Conservation (phyloP, 1,140 invertebrate genomes). For the Cydia pomonella region DNA sequence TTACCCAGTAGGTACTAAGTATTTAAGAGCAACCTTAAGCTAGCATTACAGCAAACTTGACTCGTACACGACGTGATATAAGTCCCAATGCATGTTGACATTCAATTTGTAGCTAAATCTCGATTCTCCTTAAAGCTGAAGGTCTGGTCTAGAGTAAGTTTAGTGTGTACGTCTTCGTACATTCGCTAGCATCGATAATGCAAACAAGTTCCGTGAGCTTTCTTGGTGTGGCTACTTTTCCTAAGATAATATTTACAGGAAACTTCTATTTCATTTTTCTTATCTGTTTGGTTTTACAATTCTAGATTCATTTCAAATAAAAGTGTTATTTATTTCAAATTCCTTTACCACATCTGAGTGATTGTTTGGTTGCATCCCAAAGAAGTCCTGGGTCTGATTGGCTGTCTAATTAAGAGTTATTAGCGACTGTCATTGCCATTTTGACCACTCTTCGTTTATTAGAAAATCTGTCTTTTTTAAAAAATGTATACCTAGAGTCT, state of each 20-base stretch:
- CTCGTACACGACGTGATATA: constrained; percentile 1
- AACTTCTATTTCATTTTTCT: background rate
- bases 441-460: no score
- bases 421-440: no score
- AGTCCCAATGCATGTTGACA: constrained; percentile 17
- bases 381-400: no score
- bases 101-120: constrained; percentile 8
- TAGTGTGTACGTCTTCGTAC: background rate
- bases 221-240: background rate
- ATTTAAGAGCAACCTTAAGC: background rate
- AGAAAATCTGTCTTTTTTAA: no score
- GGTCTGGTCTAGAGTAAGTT: background rate
- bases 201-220: background rate
- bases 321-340: background rate
- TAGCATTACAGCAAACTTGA: background rate
- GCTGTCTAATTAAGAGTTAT: no score
- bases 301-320: background rate
- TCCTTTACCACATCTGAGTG: no score
- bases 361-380: no score
- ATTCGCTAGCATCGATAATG: constrained; percentile 1
- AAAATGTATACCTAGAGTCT: no score
- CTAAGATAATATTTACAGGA: background rate
- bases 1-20: background rate
- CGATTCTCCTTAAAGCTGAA: background rate
- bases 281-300: background rate